Conservation (phyloP, 2,888 invertebrate species). For the Netelia inedita region DNA sequence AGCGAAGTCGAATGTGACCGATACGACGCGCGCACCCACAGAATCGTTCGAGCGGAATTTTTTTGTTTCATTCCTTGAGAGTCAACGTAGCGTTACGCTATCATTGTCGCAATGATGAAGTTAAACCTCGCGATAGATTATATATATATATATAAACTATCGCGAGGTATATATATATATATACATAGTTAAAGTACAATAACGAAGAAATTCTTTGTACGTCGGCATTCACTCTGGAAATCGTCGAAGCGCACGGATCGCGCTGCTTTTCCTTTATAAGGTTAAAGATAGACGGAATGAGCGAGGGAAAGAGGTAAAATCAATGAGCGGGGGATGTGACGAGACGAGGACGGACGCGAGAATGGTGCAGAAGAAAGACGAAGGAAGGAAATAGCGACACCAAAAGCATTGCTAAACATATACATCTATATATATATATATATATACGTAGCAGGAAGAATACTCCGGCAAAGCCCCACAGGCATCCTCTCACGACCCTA, state of each 20-base stretch:
- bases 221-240: slow-evolving; percentile 63
- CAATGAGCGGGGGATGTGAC: slow-evolving; percentile 64
- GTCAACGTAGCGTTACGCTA: slow-evolving; percentile 6
- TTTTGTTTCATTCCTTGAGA: neutral
- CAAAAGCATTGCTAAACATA: slow-evolving; percentile 10
- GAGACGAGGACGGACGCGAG: slow-evolving; percentile 37
- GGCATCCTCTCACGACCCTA: slow-evolving; percentile 61
- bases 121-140: slow-evolving; percentile 11
- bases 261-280: slow-evolving; percentile 34
- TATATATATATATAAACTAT: neutral
- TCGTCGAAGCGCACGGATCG: neutral
- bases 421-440: neutral
- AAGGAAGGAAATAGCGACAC: slow-evolving; percentile 50
- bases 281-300: slow-evolving; percentile 31
- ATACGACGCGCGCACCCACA: neutral
- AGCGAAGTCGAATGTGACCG: neutral
- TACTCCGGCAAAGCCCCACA: slow-evolving; percentile 39
- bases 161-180: too few relatives aligned
- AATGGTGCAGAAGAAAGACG: slow-evolving; percentile 33
- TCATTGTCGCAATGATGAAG: slow-evolving; percentile 21
- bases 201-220: slow-evolving; percentile 55
- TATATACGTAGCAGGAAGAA: slow-evolving; percentile 32
- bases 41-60: neutral
- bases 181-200: slow-evolving; percentile 18
- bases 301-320: slow-evolving; percentile 60